Conservation (phyloP, 1,140 invertebrate species). For the Brachionus rubens region DNA sequence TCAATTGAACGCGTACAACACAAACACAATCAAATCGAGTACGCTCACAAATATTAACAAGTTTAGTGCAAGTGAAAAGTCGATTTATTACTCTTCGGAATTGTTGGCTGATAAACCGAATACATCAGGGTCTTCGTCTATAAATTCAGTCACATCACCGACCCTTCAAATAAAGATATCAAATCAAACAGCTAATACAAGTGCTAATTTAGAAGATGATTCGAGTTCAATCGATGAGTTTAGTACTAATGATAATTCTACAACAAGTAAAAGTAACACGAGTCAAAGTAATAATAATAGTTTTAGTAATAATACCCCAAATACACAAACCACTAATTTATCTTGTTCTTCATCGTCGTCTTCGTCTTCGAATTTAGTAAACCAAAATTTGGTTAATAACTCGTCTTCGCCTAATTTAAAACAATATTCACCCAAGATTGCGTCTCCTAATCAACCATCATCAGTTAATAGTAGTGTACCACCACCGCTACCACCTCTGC, state of each 20-base stretch:
- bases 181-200: background rate
- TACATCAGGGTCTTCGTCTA: background rate
- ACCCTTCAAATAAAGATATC: background rate
- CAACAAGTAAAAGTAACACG: background rate
- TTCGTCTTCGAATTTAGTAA: background rate
- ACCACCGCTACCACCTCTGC: background rate
- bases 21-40: conserved; percentile 17
- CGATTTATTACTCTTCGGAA: conserved; percentile 43
- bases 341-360: conserved; percentile 14
- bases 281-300: background rate
- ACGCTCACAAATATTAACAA: conserved; percentile 14
- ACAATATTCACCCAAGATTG: background rate
- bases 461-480: background rate
- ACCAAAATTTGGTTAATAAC: background rate
- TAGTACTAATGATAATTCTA: background rate
- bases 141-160: conserved; percentile 16
- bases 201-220: conserved; percentile 3
- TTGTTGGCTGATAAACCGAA: conserved; percentile 5
- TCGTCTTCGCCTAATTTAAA: background rate
- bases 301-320: background rate
- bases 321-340: conserved; percentile 12
- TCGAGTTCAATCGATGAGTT: background rate
- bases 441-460: background rate
- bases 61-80: conserved; percentile 33
- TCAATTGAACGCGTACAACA: background rate